Evolutionary conservation across 2,797 vertebrate genomes (phyloP).

Genomic region (Mormyrus proboscirostris): DNA sequence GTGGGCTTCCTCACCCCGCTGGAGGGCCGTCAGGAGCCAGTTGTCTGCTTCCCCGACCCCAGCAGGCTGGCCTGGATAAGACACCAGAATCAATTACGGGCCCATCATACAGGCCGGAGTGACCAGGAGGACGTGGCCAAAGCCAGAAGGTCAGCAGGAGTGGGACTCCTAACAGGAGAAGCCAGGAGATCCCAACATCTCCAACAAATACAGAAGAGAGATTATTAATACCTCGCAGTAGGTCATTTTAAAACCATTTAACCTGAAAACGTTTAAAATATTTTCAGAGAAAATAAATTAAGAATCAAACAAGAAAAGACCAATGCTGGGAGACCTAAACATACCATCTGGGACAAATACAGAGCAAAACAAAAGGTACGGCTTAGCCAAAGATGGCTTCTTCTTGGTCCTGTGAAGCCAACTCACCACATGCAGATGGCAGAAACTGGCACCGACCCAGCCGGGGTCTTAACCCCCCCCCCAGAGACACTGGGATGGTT

Average conservation of each 20-base stretch:
- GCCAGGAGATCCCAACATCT: neutral
- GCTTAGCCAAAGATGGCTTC: neutral
- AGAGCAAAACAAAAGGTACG: neutral
- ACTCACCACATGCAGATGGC: neutral
- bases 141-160: neutral
- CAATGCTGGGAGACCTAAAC: neutral
- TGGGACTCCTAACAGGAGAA: neutral
- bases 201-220: neutral
- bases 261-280: neutral
- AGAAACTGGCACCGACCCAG: slow-evolving; percentile 8
- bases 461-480: neutral
- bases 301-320: neutral
- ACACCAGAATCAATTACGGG: neutral
- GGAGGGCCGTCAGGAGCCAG: slow-evolving; percentile 10
- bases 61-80: neutral
- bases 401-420: neutral
- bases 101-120: neutral
- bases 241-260: neutral
- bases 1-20: neutral
- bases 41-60: neutral
- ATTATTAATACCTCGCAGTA: neutral
- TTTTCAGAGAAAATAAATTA: neutral
- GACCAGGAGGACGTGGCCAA: neutral
- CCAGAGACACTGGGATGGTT: slow-evolving; percentile 9
- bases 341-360: neutral